Evolutionary conservation across 1,140 invertebrate species (phyloP).

Genomic region (Solen grandis): DNA sequence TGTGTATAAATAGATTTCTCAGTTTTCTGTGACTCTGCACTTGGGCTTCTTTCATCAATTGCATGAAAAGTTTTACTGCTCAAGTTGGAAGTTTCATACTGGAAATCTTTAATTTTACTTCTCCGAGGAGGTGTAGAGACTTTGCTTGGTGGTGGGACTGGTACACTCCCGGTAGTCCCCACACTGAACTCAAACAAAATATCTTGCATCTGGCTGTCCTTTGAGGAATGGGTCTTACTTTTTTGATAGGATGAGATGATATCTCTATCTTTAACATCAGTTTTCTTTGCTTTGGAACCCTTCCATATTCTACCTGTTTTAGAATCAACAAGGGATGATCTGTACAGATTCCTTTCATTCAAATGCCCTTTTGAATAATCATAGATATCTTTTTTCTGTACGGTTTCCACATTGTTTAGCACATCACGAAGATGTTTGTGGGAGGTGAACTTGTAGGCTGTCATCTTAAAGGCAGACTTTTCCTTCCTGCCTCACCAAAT

Average conservation of each 20-base stretch:
- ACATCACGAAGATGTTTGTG: constrained; percentile 69
- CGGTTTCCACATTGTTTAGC: constrained; percentile 71
- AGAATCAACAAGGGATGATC: constrained; percentile 58
- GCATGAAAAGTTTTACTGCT: background rate
- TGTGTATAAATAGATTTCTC: constrained; percentile 61
- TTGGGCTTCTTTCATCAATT: constrained; percentile 10
- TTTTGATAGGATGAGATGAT: constrained; percentile 21
- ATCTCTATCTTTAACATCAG: constrained; percentile 49
- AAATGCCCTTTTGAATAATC: constrained; percentile 75
- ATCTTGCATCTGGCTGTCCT: constrained; percentile 61
- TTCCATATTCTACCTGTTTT: constrained; percentile 62
- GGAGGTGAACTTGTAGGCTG: constrained; percentile 73
- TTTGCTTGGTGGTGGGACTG: constrained; percentile 36
- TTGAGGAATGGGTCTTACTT: background rate
- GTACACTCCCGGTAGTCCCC: constrained; percentile 72
- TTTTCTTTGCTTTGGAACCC: constrained; percentile 44
- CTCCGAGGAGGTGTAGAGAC: constrained; percentile 16
- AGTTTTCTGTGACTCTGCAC: constrained; percentile 45
- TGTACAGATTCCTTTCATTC: constrained; percentile 72
- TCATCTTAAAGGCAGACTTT: constrained; percentile 49
- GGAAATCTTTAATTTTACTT: constrained; percentile 41
- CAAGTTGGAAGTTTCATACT: constrained; percentile 25
- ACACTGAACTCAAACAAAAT: constrained; percentile 73
- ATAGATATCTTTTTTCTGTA: constrained; percentile 74
- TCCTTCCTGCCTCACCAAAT: too few relatives aligned